Conservation (phyloP, 2,797 vertebrate genomes). For the Acropternis orthonyx region DNA sequence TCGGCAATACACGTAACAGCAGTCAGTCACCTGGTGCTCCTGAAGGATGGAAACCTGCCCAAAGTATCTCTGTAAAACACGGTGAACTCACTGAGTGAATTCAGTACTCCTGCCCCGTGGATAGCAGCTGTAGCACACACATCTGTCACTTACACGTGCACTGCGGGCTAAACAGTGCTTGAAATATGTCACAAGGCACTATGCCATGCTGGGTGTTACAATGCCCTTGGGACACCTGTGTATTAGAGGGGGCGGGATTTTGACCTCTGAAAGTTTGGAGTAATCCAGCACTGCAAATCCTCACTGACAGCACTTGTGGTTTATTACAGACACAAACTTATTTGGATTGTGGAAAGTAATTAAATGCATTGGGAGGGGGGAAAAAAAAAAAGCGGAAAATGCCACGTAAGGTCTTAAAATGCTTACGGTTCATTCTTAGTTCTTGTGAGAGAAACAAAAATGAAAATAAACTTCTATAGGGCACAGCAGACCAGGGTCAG, state of each 20-base stretch:
- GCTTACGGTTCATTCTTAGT: not conserved
- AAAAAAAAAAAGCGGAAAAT: not conserved
- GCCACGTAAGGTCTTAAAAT: not conserved
- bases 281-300: too few relatives aligned
- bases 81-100: too few relatives aligned
- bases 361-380: not conserved
- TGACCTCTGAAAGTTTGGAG: not conserved
- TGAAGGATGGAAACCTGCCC: not conserved
- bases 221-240: not conserved
- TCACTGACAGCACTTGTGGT: not conserved
- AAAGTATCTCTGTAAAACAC: not conserved
- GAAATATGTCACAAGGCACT: accelerated
- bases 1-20: accelerated
- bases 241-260: accelerated
- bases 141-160: accelerated
- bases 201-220: accelerated
- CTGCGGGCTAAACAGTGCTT: not conserved
- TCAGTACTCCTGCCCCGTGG: accelerated
- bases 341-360: not conserved
- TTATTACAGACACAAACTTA: not conserved
- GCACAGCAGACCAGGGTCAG: not conserved
- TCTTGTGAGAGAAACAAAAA: not conserved
- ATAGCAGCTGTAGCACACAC: accelerated
- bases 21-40: accelerated
- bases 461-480: not conserved